A percentile compares a stretch with the other conserved stretches of the same genome.
phyloP scores from a whole-genome alignment of 1,140 invertebrate genomes.

The Stegodyphus mimosarum region DNA sequence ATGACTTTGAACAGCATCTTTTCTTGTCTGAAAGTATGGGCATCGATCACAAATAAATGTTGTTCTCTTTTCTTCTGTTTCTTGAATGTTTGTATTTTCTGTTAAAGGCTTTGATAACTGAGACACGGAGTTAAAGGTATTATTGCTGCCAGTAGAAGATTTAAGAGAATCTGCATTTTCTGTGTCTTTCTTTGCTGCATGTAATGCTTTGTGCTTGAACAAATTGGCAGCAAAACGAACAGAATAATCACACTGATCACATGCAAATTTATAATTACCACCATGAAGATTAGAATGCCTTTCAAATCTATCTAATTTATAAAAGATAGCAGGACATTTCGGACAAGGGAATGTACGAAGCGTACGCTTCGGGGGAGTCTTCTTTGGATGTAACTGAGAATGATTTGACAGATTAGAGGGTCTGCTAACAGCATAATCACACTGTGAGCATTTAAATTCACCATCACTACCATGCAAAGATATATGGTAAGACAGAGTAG shows the following conservation, averaged over 20 bases:
- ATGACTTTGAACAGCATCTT: conserved; percentile 81
- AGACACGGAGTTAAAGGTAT: conserved; percentile 1
- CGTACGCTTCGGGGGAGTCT: conserved; percentile 30
- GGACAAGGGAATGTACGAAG: conserved; percentile 70
- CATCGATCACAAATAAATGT: conserved; percentile 77
- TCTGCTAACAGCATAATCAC: conserved; percentile 84
- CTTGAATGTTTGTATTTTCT: conserved; percentile 51
- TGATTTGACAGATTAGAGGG: conserved; percentile 82
- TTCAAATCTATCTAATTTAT: conserved; percentile 86
- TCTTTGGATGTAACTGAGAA: conserved; percentile 72
- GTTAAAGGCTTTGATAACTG: neutral
- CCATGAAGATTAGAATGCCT: conserved; percentile 86
- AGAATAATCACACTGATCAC: conserved; percentile 88
- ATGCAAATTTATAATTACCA: conserved; percentile 83
- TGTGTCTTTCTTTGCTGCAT: conserved; percentile 70
- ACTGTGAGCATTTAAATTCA: conserved; percentile 81
- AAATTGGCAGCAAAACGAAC: conserved; percentile 88
- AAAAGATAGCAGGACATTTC: conserved; percentile 89
- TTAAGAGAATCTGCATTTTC: conserved; percentile 66
- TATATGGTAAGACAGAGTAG: conserved; percentile 79
- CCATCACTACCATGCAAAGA: conserved; percentile 78
- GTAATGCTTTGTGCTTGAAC: conserved; percentile 81
- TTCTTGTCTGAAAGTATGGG: conserved; percentile 79
- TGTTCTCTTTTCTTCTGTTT: conserved; percentile 69
- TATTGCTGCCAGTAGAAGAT: conserved; percentile 41